Percentiles rank a stretch among this genome's conserved stretches.
These are phyloP conservation scores for Bombylius major DNA, from an alignment of 2,888 invertebrate genomes.

Conservation along the genomic window DNA sequence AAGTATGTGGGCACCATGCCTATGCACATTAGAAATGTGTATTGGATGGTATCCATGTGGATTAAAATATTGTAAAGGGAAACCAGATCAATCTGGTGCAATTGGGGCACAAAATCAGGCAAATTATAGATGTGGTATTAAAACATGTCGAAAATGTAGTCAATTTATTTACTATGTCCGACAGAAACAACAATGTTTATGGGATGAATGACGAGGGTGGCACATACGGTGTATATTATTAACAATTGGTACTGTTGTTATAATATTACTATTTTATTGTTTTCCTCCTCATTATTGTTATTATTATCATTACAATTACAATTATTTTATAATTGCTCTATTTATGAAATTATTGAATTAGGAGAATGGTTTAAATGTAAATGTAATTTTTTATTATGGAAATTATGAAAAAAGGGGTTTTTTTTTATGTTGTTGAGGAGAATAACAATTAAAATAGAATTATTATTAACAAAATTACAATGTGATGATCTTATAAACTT, in stretches of 20 bases:
- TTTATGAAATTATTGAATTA: neutral
- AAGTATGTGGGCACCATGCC: constrained; percentile 60
- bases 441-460: no score
- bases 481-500: neutral
- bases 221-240: neutral
- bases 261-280: neutral
- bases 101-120: constrained; percentile 41
- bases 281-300: neutral
- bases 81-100: constrained; percentile 40
- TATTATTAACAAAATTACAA: neutral
- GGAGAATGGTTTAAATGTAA: no score
- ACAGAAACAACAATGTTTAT: constrained; percentile 69
- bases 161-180: constrained; percentile 75
- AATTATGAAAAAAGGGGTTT: neutral
- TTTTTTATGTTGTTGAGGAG: neutral
- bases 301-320: neutral
- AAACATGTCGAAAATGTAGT: constrained; percentile 85
- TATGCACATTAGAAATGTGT: constrained; percentile 76
- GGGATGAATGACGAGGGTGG: constrained; percentile 58
- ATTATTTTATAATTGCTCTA: neutral
- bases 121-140: constrained; percentile 87
- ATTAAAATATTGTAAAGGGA: constrained; percentile 84
- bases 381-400: no score
- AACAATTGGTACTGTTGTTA: neutral
- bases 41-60: constrained; percentile 96